Conservation (phyloP, 1,140 invertebrate species). For the Sipha flava region DNA sequence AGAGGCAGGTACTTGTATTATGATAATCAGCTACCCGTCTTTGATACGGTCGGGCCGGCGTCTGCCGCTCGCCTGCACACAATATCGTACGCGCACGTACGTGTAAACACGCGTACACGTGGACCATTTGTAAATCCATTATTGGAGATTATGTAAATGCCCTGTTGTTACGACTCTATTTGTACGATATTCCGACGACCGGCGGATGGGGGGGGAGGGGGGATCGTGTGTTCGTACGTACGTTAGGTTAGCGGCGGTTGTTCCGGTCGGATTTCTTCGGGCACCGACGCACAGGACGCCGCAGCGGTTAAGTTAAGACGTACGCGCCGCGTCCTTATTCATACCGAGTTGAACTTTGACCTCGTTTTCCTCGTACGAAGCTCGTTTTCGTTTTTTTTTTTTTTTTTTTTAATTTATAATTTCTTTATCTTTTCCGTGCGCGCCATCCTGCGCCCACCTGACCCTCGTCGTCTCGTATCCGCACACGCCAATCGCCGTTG, state of each 20-base stretch:
- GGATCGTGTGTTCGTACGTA: background rate
- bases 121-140: constrained; percentile 30
- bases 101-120: background rate
- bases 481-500: background rate
- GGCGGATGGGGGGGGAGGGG: background rate
- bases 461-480: background rate
- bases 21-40: constrained; percentile 27
- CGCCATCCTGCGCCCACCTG: background rate
- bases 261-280: background rate
- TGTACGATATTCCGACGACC: background rate
- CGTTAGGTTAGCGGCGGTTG: background rate
- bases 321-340: background rate
- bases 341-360: constrained; percentile 23
- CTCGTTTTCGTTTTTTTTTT: background rate
- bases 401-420: background rate
- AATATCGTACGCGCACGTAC: background rate
- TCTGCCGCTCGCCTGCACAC: background rate
- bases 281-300: background rate
- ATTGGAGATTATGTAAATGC: constrained; percentile 29
- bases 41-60: background rate
- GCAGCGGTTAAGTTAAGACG: too few relatives aligned
- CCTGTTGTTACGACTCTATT: constrained; percentile 28
- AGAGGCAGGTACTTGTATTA: constrained; percentile 1
- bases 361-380: constrained; percentile 1
- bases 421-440: background rate